phyloP scores from a whole-genome alignment of 2,797 vertebrate species.

The Schizopygopsis pylzovi region DNA sequence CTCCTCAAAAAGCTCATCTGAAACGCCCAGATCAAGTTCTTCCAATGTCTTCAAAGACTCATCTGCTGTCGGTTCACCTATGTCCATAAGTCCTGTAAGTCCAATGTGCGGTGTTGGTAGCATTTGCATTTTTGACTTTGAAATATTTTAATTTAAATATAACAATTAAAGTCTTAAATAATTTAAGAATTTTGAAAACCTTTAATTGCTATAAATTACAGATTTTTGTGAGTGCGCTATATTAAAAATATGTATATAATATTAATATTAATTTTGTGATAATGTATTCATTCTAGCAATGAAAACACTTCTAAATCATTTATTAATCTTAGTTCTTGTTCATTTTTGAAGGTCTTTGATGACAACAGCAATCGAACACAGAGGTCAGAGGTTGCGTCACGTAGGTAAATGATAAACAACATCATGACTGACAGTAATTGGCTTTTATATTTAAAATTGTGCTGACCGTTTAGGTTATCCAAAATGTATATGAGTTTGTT shows the following conservation, averaged over 20 bases:
- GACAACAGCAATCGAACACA: constrained; percentile 29
- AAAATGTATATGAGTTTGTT: no score
- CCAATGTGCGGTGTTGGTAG: background rate
- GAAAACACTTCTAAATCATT: background rate
- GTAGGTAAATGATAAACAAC: constrained; percentile 53
- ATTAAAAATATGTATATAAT: background rate
- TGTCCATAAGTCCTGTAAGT: constrained; percentile 36
- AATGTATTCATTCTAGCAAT: background rate
- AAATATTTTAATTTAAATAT: no score
- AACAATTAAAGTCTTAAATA: no score
- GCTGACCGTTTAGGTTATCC: no score
- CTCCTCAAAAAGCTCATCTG: background rate
- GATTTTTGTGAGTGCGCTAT: background rate
- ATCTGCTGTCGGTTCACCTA: background rate
- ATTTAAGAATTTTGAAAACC: no score
- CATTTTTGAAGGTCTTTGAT: constrained; percentile 57
- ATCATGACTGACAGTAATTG: background rate
- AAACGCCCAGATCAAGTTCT: constrained; percentile 4
- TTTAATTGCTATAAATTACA: no score
- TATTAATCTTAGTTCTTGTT: background rate
- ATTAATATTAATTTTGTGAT: background rate
- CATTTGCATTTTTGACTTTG: background rate
- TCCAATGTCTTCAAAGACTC: constrained; percentile 52
- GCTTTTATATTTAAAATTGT: no score
- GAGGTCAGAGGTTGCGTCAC: constrained; percentile 14